Base-by-base conservation (phyloP, 2,888 invertebrate species). In the Chalcosyrphus nemorum region DNA sequence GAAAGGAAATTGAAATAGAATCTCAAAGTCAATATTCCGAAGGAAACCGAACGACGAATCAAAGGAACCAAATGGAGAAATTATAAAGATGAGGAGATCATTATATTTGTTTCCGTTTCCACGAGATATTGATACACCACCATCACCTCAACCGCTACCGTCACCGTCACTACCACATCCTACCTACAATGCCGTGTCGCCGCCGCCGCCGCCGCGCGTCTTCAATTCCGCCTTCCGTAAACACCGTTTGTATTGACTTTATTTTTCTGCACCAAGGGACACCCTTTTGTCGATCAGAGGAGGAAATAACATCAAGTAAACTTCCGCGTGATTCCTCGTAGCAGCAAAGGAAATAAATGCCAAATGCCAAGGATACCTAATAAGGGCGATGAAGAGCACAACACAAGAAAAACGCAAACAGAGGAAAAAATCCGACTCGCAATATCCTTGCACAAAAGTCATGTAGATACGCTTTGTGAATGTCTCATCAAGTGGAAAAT, bases 221-320 rank as follows among this genome's bases (percentile, higher is more conserved):
- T 15, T 43, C 27, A 27, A 27, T 45, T 45, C 54, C 61, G 1
- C 6, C 54, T 47, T 63, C 65, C 38, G 43, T 38, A 72, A 72
- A 72, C 72, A 80, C 59, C 52, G 61, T 45, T 68, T 74, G 66
- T 80, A 68, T 80, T 74, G 80, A 68, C 66, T 74, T 80, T 54
- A 80, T 59, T 72, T 74, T 80, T 80, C 80, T 80, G 80, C 80
- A 50, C 66, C 66, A 80, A 47, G 59, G 45, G 47, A 74, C 80
- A 80, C 74, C 66, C 80, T 74, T 80, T 74, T 61, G 74, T 74
- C 61, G 74, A 80, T 72, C 61, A 38, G 54, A 61, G 32, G 59
- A 80, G 72, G 72, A 72, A 72, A 80, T 72, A 80, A 80, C 80
- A 74, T 80, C 56, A 74, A 80, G 80, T 74, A 74, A 80, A 74